Evolutionary conservation across 1,140 invertebrate genomes (phyloP).

Genomic region (Caerostris darwini): DNA sequence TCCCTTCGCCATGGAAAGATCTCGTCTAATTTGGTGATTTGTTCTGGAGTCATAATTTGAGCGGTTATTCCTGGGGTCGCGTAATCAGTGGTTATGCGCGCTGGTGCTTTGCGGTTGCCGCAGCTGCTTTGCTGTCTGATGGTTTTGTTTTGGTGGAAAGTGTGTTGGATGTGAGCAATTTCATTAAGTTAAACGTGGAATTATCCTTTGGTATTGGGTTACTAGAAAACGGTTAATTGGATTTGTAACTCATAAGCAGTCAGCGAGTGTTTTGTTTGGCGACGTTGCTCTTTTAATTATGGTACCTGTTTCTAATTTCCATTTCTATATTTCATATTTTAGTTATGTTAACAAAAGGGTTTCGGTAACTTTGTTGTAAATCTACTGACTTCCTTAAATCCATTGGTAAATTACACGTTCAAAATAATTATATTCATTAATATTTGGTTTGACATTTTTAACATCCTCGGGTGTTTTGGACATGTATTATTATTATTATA

Average conservation of each 20-base stretch:
- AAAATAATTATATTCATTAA: too few relatives aligned
- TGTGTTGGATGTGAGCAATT: not conserved
- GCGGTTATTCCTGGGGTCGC: not conserved
- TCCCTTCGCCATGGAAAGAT: not conserved
- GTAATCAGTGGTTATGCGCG: not conserved
- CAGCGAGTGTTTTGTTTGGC: not conserved
- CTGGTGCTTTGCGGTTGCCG: not conserved
- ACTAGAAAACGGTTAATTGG: not conserved
- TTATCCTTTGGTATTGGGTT: not conserved
- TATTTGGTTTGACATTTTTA: too few relatives aligned
- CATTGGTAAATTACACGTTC: too few relatives aligned
- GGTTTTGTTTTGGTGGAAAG: not conserved
- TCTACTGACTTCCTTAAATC: too few relatives aligned
- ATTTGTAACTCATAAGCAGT: not conserved
- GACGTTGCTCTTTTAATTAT: not conserved
- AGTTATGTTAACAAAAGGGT: too few relatives aligned
- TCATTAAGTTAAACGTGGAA: not conserved
- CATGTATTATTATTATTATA: too few relatives aligned
- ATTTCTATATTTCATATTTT: too few relatives aligned
- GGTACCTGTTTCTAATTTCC: too few relatives aligned
- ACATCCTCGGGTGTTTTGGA: too few relatives aligned
- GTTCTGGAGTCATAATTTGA: slow-evolving; percentile 10
- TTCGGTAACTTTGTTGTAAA: too few relatives aligned
- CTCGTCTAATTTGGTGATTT: not conserved
- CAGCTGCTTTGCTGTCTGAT: not conserved